Conservation (phyloP, 2,888 invertebrate genomes). For the Pachydiplax longipennis region DNA sequence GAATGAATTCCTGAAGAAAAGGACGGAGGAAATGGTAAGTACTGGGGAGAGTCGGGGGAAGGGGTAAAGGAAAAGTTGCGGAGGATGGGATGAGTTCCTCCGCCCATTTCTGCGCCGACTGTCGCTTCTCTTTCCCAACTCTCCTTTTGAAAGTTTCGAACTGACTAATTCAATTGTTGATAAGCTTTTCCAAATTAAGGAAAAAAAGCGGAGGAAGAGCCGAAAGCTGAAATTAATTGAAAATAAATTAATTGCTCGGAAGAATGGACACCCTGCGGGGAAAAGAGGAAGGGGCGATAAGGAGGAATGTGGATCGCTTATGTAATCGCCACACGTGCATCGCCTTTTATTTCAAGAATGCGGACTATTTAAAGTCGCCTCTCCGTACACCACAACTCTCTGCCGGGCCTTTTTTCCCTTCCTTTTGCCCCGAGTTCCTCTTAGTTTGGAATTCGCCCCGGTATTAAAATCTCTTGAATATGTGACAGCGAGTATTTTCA, state of each 20-base stretch:
- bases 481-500: not conserved
- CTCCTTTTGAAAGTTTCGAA: constrained; percentile 32
- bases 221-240: constrained; percentile 36
- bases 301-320: constrained; percentile 20
- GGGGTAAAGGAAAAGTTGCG: not conserved
- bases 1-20: not conserved
- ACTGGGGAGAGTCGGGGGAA: not conserved
- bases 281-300: not conserved
- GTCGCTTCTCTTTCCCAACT: not conserved
- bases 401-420: not conserved
- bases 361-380: not conserved
- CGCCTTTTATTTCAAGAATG: constrained; percentile 1
- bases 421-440: not conserved
- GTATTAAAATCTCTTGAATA: constrained; percentile 16
- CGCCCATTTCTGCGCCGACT: not conserved
- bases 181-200: constrained; percentile 30
- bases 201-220: not conserved
- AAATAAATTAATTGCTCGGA: constrained; percentile 44
- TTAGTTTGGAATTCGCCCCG: not conserved
- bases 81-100: not conserved
- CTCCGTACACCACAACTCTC: not conserved
- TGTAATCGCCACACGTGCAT: constrained; percentile 11
- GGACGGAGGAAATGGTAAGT: not conserved
- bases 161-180: constrained; percentile 42
- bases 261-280: not conserved